Conservation (phyloP, 2,888 invertebrate species). For the Melitaea athalia region DNA sequence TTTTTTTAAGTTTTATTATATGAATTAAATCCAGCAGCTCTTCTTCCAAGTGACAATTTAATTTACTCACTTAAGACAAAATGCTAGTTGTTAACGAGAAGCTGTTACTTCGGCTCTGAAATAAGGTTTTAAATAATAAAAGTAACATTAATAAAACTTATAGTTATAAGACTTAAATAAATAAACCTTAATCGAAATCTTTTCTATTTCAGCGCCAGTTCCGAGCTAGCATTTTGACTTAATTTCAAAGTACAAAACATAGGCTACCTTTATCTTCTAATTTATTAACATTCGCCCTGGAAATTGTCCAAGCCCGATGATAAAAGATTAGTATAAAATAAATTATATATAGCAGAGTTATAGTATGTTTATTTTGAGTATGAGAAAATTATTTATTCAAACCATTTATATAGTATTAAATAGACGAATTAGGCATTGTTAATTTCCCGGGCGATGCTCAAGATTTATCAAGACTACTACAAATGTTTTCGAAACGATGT, state of each 20-base stretch:
- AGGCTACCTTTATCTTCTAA: constrained; percentile 62
- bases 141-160: constrained; percentile 3
- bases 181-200: constrained; percentile 16
- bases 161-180: constrained; percentile 11
- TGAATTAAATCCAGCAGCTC: constrained; percentile 71
- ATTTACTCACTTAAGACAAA: constrained; percentile 41
- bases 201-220: constrained; percentile 18
- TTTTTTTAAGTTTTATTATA: constrained; percentile 67
- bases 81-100: constrained; percentile 37
- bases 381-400: constrained; percentile 73
- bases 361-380: constrained; percentile 65
- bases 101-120: constrained; percentile 8
- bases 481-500: constrained; percentile 18
- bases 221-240: constrained; percentile 53
- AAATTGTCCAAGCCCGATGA: constrained; percentile 59
- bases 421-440: constrained; percentile 56
- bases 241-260: constrained; percentile 80
- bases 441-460: constrained; percentile 47
- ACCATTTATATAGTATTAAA: constrained; percentile 63
- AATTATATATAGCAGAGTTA: constrained; percentile 70
- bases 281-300: constrained; percentile 60
- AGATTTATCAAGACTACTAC: constrained; percentile 35
- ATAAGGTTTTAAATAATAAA: constrained; percentile 23
- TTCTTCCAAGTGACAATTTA: constrained; percentile 52
- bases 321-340: constrained; percentile 64